Evolutionary conservation across 1,140 invertebrate species (phyloP).

Genomic region (Drosophila pectinifera): DNA sequence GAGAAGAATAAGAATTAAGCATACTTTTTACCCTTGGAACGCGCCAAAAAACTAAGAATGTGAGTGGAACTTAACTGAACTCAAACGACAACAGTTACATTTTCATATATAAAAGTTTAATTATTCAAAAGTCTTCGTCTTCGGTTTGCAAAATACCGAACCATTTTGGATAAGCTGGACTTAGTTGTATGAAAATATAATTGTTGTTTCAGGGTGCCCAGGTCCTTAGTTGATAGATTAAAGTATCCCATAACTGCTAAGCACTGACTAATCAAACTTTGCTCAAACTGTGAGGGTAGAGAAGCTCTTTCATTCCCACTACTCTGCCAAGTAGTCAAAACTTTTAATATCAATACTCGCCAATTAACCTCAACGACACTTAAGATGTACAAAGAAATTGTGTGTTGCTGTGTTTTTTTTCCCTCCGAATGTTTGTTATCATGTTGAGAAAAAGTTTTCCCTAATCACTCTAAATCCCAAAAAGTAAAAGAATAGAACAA

Average conservation of each 20-base stretch:
- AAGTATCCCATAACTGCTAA: not conserved
- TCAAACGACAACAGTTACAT: not conserved
- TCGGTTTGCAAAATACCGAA: not conserved
- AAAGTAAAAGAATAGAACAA: constrained; percentile 2
- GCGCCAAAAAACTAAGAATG: too few species aligned
- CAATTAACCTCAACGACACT: constrained; percentile 1
- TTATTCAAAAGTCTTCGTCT: not conserved
- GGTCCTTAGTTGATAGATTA: not conserved
- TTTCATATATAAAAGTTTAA: not conserved
- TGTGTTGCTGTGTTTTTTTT: constrained; percentile 12
- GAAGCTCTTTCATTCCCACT: not conserved
- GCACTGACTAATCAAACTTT: not conserved
- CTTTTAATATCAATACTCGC: constrained; percentile 9
- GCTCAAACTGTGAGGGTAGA: not conserved
- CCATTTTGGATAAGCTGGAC: too few species aligned
- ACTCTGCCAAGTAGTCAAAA: not conserved
- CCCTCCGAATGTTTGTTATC: constrained; percentile 9
- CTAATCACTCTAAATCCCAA: not conserved
- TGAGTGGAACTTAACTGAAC: too few species aligned
- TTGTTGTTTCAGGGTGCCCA: not conserved
- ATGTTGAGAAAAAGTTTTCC: not conserved
- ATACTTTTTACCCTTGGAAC: too few species aligned
- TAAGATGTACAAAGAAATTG: constrained; percentile 8
- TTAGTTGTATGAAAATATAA: not conserved
- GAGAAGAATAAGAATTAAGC: too few species aligned